Evolutionary conservation across 2,888 invertebrate species (phyloP), one percentile per base, ranked within the genome.

Genomic region (Pterostichus niger): DNA sequence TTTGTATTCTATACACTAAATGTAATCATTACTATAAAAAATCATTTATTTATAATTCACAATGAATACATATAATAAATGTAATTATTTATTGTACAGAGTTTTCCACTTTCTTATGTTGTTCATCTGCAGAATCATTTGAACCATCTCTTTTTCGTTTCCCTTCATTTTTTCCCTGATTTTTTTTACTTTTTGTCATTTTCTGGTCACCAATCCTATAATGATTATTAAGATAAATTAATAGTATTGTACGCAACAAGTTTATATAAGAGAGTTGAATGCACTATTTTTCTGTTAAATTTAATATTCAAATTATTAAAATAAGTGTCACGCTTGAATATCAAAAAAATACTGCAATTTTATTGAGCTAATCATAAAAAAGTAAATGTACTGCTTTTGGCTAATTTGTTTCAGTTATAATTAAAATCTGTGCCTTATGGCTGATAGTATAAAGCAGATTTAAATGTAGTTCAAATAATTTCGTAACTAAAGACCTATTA

Each of bases 141-240:
- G 87, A 87, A 9, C 83, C 46, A 35, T 88, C 87, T 52, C 89
- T 84, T 88, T 91, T 91, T 84, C 93, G 90, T 86, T 94, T 95
- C 86, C 94, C 94, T 88, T 95, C 95, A 88, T 95, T 95, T 33
- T 94, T 95, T 86, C 94, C 94, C 88, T 95, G 95, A 88, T 95
- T 95, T 35, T 89, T 91, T 85, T 91, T 89, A 77, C 93, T 93
- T 87, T 95, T 95, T 0, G 91, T 87, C 84, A 92, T 91, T 87
- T 92, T 93, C 9, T 92, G 91, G 33, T 93, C 93, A 0, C 93
- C 93, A 82, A 93, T 89, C 91, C 94, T 94, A 87, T 17, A 89
- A 85, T 17, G 88, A 11, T 59, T 7, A 52, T 52, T 2, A n/a
- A n/a, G 6, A 5, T 52, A 56, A 56, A 17, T 64, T 79, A 40